phyloP scores from a whole-genome alignment of 2,888 invertebrate genomes.

The Bruchidius siliquastri region DNA sequence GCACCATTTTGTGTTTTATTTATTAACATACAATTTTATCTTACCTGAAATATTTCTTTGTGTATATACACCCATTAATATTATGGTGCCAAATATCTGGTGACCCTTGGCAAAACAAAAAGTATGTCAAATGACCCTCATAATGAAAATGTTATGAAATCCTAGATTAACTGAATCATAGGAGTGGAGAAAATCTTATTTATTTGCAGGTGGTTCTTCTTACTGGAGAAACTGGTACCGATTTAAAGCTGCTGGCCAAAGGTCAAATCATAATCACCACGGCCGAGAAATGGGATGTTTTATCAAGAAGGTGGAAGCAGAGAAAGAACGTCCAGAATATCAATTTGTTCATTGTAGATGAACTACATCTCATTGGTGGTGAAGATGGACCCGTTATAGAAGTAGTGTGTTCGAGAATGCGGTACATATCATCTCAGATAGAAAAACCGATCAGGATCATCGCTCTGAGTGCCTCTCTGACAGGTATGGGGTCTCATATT shows the following conservation, averaged over 20 bases:
- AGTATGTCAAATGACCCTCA: no score
- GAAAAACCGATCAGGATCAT: slow-evolving; percentile 87
- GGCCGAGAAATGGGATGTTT: slow-evolving; percentile 98
- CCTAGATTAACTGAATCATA: no score
- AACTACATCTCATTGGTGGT: slow-evolving; percentile 85
- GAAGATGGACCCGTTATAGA: slow-evolving; percentile 93
- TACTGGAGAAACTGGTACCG: slow-evolving; percentile 96
- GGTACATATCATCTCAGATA: slow-evolving; percentile 92
- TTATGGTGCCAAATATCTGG: no score
- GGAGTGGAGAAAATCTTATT: no score
- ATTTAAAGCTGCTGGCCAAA: slow-evolving; percentile 86
- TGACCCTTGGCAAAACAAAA: no score
- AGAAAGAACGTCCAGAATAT: slow-evolving; percentile 97
- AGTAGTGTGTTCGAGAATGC: slow-evolving; percentile 82
- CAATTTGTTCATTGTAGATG: slow-evolving; percentile 93
- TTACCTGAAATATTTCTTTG: no score
- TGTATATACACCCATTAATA: no score
- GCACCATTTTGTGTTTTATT: no score
- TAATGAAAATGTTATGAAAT: no score
- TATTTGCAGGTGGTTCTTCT: slow-evolving; percentile 66
- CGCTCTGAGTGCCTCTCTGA: slow-evolving; percentile 78
- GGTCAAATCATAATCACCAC: slow-evolving; percentile 96
- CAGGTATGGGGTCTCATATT: background rate
- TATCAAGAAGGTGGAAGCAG: slow-evolving; percentile 98
- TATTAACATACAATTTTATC: no score